Evolutionary conservation across 2,888 invertebrate species (phyloP).

Genomic region (Ochlodes sylvanus): DNA sequence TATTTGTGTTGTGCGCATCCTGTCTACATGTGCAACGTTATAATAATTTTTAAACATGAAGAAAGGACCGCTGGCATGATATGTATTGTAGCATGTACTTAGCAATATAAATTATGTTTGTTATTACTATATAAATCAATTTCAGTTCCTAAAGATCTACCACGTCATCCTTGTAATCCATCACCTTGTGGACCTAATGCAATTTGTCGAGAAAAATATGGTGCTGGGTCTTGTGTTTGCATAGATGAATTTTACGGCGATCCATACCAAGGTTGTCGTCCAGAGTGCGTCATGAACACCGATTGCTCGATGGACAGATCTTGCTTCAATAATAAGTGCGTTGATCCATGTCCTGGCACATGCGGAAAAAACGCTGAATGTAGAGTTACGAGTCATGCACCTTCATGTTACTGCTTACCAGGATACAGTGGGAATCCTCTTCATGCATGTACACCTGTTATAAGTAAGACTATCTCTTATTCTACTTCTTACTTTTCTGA

Average conservation of each 20-base stretch:
- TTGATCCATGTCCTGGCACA: slow-evolving; percentile 90
- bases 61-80: slow-evolving; percentile 35
- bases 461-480: slow-evolving; percentile 84
- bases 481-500: slow-evolving; percentile 60
- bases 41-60: neutral
- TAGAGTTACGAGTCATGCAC: slow-evolving; percentile 90
- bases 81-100: slow-evolving; percentile 7
- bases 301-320: slow-evolving; percentile 90
- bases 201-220: slow-evolving; percentile 89
- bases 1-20: neutral
- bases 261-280: slow-evolving; percentile 91
- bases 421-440: slow-evolving; percentile 90
- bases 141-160: slow-evolving; percentile 85
- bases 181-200: slow-evolving; percentile 93
- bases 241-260: slow-evolving; percentile 90
- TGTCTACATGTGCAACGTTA: neutral
- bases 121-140: slow-evolving; percentile 52
- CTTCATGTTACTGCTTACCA: slow-evolving; percentile 90
- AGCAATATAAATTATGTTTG: neutral
- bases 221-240: slow-evolving; percentile 91
- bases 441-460: slow-evolving; percentile 86
- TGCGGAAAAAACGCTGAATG: slow-evolving; percentile 92
- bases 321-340: slow-evolving; percentile 91
- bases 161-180: slow-evolving; percentile 90
- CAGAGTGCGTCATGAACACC: slow-evolving; percentile 92